Percentiles rank a stretch among this genome's conserved stretches.
Evolutionary conservation across 2,113 vertebrate genomes (phyloP).

Genomic region (Aplodontia rufa): DNA sequence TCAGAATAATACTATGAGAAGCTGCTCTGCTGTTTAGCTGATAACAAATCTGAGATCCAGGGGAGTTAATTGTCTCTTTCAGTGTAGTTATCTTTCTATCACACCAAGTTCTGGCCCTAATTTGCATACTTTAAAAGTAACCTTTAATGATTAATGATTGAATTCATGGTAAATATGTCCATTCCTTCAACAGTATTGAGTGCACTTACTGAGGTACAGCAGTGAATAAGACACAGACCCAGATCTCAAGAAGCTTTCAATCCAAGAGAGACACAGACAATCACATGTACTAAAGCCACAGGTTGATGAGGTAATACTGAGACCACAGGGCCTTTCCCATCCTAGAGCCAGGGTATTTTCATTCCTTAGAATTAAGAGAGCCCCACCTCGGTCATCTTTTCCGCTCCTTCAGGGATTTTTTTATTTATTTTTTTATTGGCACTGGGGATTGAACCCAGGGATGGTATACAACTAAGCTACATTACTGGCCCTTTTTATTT

Average conservation of each 20-base stretch:
- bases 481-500: too few relatives aligned
- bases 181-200: not conserved
- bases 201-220: not conserved
- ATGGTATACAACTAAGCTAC: too few relatives aligned
- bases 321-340: not conserved
- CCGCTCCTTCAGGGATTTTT: not conserved
- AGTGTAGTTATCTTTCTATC: not conserved
- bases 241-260: not conserved
- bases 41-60: not conserved
- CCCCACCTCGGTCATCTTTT: not conserved
- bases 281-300: not conserved
- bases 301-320: too few relatives aligned
- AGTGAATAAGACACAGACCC: not conserved
- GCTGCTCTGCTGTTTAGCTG: not conserved
- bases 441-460: too few relatives aligned
- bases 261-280: not conserved
- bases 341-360: not conserved
- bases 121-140: constrained; percentile 15
- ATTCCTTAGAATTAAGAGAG: not conserved
- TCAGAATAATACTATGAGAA: not conserved
- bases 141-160: not conserved
- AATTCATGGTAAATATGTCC: not conserved
- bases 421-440: too few relatives aligned
- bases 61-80: not conserved
- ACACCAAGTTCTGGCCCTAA: not conserved